A percentile compares a stretch with the other conserved stretches of the same genome.
Conservation (phyloP, 2,888 invertebrate species). For the Himalopsyche japonica region DNA sequence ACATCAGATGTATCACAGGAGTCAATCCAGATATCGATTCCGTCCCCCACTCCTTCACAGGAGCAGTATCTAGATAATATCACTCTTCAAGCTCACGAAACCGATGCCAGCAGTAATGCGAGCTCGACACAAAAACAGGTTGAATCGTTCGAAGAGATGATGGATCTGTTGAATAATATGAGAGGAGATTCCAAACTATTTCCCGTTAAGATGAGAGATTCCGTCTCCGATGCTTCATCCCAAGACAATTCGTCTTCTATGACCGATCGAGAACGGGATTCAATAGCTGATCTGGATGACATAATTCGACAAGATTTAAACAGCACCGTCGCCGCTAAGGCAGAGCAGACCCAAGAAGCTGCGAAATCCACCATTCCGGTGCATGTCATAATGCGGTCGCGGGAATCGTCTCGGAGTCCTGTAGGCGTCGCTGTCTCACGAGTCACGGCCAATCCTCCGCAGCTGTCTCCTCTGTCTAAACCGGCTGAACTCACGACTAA, state of each 20-base stretch:
- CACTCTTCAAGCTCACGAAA: constrained; percentile 62
- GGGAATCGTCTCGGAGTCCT: constrained; percentile 42
- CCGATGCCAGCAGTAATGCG: constrained; percentile 56
- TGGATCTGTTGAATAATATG: constrained; percentile 72
- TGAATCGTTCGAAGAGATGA: constrained; percentile 70
- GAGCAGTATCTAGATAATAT: constrained; percentile 67
- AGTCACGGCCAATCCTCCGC: constrained; percentile 64
- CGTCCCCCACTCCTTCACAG: constrained; percentile 67
- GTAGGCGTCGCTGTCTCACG: constrained; percentile 47
- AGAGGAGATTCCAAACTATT: constrained; percentile 52
- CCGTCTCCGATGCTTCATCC: constrained; percentile 31
- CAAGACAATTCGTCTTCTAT: constrained; percentile 37
- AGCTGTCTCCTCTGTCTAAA: constrained; percentile 72
- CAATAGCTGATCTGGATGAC: constrained; percentile 40
- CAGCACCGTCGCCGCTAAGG: constrained; percentile 40
- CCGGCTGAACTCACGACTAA: constrained; percentile 73
- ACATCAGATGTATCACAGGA: constrained; percentile 63
- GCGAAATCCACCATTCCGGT: constrained; percentile 40
- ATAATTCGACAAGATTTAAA: constrained; percentile 39
- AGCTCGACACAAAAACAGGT: constrained; percentile 57
- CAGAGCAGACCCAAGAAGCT: constrained; percentile 25
- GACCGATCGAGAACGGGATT: constrained; percentile 32
- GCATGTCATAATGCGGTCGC: constrained; percentile 43
- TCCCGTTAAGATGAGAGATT: constrained; percentile 36
- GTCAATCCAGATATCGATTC: constrained; percentile 68